Evolutionary conservation across 2,113 vertebrate genomes (phyloP).

Genomic region (Pangasianodon gigas): DNA sequence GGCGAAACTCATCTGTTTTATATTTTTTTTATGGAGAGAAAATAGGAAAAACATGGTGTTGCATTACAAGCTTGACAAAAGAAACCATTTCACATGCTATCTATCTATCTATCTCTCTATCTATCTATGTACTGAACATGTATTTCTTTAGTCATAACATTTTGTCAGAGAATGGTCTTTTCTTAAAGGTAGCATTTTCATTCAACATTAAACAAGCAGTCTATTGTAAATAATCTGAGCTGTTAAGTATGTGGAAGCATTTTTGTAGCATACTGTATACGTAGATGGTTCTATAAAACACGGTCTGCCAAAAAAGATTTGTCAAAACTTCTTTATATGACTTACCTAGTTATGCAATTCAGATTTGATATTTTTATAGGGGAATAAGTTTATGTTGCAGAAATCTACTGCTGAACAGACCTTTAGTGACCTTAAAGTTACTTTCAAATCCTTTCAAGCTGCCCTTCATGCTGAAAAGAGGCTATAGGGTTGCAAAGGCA

Average conservation of each 20-base stretch:
- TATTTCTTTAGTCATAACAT: background rate
- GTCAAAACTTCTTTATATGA: background rate
- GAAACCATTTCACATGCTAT: slow-evolving; percentile 47
- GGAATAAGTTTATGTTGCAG: background rate
- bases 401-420: background rate
- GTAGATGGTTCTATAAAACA: background rate
- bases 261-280: background rate
- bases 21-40: slow-evolving; percentile 16
- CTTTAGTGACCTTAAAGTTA: background rate
- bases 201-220: background rate
- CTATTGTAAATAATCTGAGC: background rate
- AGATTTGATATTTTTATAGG: background rate
- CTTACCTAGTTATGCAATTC: background rate
- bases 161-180: background rate
- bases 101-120: slow-evolving; percentile 16
- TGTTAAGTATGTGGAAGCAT: background rate
- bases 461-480: background rate
- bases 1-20: slow-evolving; percentile 22
- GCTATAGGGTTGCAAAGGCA: slow-evolving; percentile 1
- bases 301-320: background rate
- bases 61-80: slow-evolving; percentile 39
- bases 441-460: slow-evolving; percentile 14
- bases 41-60: slow-evolving; percentile 40
- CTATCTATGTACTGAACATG: background rate
- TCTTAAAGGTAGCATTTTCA: background rate